These are phyloP conservation scores for Ophioderma brevispina DNA, from an alignment of 35 echinoderm and acorn worm species.

Conservation along the genomic window DNA sequence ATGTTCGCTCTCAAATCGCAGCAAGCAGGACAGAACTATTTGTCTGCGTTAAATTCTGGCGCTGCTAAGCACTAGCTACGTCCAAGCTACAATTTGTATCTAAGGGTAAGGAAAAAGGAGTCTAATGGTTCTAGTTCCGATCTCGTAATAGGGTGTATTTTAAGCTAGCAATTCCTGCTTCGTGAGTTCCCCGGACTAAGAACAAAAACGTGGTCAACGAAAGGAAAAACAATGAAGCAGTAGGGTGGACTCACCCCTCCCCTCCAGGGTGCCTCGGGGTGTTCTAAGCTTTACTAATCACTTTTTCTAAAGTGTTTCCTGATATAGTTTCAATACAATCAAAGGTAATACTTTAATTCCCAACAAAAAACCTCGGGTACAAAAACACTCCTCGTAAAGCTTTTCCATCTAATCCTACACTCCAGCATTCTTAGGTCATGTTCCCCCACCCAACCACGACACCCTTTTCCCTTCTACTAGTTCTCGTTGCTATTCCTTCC, in stretches of 20 bases:
- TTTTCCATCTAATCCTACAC: neutral
- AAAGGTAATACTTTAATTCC: conserved; percentile 2
- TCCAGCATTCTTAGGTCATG: too few species aligned
- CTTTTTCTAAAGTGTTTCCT: conserved; percentile 2
- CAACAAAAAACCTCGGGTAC: neutral
- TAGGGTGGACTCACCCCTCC: too few species aligned
- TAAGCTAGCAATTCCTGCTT: too few species aligned
- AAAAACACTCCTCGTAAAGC: neutral
- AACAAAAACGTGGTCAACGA: too few species aligned
- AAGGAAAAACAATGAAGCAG: too few species aligned
- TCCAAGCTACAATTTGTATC: neutral
- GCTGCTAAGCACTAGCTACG: neutral
- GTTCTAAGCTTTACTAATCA: conserved; percentile 45
- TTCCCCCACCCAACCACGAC: neutral
- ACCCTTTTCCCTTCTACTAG: neutral
- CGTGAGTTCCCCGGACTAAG: too few species aligned
- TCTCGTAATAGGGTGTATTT: too few species aligned
- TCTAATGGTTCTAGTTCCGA: neutral
- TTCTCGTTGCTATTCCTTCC: neutral
- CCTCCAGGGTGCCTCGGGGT: neutral
- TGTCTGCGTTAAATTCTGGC: neutral
- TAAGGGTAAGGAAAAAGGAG: too few species aligned
- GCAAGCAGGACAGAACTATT: conserved; percentile 74
- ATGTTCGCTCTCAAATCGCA: conserved; percentile 89
- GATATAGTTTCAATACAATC: neutral